Conservation (phyloP, 1,140 invertebrate genomes). For the Portunus trituberculatus region DNA sequence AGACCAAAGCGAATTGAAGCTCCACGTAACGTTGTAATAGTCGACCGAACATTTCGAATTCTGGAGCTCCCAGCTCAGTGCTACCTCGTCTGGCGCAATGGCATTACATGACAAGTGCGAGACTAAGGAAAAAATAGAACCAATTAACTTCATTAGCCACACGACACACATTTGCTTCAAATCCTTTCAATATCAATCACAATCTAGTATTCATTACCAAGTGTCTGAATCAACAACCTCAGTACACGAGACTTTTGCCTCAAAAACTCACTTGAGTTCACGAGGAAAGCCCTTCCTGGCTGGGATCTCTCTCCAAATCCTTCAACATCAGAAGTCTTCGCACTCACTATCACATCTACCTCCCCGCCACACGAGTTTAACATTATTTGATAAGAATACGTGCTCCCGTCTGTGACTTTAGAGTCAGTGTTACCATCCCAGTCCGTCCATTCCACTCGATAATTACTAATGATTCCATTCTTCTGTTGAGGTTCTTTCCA, state of each 20-base stretch:
- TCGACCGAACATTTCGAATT: not conserved
- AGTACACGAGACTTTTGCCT: not conserved
- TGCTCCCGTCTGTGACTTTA: not conserved
- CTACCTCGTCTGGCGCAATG: not conserved
- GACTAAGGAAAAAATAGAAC: not conserved
- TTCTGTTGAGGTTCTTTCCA: not conserved
- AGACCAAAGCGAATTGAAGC: not conserved
- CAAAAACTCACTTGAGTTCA: not conserved
- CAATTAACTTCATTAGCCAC: no score
- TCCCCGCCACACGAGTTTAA: not conserved
- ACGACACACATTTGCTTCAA: no score
- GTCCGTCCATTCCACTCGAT: not conserved
- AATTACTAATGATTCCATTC: not conserved
- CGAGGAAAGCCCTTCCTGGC: not conserved
- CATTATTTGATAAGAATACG: not conserved
- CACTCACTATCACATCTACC: not conserved
- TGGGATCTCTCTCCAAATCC: not conserved
- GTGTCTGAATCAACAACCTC: not conserved
- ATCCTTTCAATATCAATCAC: no score
- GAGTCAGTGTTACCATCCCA: not conserved
- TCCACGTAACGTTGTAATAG: not conserved
- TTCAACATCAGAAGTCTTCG: not conserved
- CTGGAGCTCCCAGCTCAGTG: not conserved
- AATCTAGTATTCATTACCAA: no score
- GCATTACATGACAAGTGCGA: not conserved